Evolutionary conservation across 2,113 vertebrate species (phyloP).

Genomic region (Scophthalmus maximus): DNA sequence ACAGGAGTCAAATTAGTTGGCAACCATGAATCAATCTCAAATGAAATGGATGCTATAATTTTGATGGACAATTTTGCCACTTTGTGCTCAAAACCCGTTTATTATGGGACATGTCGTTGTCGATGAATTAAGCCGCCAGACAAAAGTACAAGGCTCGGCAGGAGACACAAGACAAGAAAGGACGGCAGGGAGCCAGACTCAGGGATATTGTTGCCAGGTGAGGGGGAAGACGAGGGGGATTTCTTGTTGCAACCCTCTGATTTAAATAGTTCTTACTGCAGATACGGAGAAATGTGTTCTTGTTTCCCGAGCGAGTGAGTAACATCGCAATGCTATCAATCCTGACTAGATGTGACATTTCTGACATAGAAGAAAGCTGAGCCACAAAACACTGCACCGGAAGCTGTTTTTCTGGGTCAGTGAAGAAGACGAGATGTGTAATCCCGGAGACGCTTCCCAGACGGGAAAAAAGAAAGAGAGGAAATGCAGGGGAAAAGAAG

Average conservation of each 20-base stretch:
- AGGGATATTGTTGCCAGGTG: neutral
- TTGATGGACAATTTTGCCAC: no score
- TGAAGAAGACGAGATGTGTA: constrained; percentile 20
- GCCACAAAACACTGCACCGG: constrained; percentile 12
- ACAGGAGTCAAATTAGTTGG: neutral
- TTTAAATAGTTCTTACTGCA: constrained; percentile 6
- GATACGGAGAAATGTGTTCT: neutral
- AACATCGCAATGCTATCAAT: constrained; percentile 34
- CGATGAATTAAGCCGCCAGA: neutral
- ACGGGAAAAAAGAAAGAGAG: constrained; percentile 20
- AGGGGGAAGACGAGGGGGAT: constrained; percentile 11
- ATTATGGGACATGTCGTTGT: neutral
- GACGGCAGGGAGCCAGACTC: neutral
- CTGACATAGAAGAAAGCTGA: constrained; percentile 24
- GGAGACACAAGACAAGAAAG: neutral
- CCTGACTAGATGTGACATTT: constrained; percentile 33
- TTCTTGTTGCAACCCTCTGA: constrained; percentile 20
- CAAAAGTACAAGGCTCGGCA: neutral
- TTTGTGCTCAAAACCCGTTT: neutral
- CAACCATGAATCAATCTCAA: no score
- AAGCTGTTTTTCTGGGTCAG: constrained; percentile 36
- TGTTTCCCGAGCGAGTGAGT: constrained; percentile 22
- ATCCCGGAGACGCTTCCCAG: constrained; percentile 40
- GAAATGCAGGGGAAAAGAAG: constrained; percentile 8
- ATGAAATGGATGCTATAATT: no score